Evolutionary conservation across 2,797 vertebrate genomes (phyloP), one percentile per base, ranked within the genome.

Genomic region (Odontamblyopus rebecca): DNA sequence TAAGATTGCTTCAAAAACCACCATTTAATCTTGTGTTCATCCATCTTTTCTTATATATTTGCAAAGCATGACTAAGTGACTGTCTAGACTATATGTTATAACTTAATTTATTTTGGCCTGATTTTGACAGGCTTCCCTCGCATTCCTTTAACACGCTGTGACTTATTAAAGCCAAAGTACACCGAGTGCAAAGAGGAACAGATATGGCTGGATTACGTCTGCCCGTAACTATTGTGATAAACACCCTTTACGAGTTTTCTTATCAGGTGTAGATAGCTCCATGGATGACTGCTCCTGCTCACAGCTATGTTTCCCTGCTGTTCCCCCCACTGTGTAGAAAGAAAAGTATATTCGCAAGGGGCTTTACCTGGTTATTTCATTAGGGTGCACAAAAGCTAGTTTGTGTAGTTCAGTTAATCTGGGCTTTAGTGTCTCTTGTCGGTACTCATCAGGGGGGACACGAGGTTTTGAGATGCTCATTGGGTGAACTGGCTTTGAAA

Each of bases 121-220:
- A 70, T 56, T 44, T 27, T 27, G 68, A 67, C 72, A 61, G 68
- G 62, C 78, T 73, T 73, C 38, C 69, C 65, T 38, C 44, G 48
- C 79, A 54, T 62, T 53, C 56, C 23, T 48, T 13, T 29, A 41
- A 68, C 67, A 1, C 70, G 71, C 61, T 76, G 70, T 5, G 12
- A 27, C 64, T 70, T 71, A 74, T 84, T 75, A 60, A 75, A 78
- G 81, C 79, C 85, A 85, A 89, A 88, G 86, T 86, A 66, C 86
- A 75, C 19, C 1, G 65, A 68, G 79, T 82, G 3, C 75, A 81
- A 79, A 75, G 75, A 65, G 15, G 68, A 72, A 30, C 41, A 78
- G 84, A 82, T 80, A 82, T 54, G 12, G 6, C 7, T 19, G 41
- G 67, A n/a, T 67, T 56, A 23, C 50, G n/a, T 23, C 69, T 61